Conservation (phyloP, 2,888 invertebrate species). For the Chymomyza amoena region DNA sequence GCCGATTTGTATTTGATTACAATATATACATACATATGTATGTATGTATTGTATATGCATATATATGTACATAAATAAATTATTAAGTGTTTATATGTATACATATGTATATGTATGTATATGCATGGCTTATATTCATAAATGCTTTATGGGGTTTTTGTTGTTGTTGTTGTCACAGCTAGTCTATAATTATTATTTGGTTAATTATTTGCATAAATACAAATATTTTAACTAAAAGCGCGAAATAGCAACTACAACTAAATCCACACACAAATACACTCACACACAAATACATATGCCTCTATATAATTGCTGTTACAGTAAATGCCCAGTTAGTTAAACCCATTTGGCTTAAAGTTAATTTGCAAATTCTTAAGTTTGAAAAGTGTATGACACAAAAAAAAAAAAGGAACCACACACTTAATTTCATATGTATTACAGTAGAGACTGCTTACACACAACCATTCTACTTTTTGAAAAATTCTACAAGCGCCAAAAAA, state of each 20-base stretch:
- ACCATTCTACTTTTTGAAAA: too few relatives aligned
- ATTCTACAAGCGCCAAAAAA: too few relatives aligned
- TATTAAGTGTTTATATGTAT: background rate
- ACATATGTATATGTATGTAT: background rate
- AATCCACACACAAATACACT: background rate
- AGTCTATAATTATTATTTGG: conserved; percentile 51
- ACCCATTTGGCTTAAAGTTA: background rate
- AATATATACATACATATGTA: conserved; percentile 27
- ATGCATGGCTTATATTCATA: conserved; percentile 18
- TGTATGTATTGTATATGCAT: conserved; percentile 8
- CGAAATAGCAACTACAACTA: conserved; percentile 33
- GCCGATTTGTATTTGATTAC: conserved; percentile 61
- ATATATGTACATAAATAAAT: background rate
- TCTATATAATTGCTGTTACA: background rate
- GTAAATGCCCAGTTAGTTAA: background rate
- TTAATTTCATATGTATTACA: background rate
- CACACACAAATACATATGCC: background rate
- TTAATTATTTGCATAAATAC: conserved; percentile 37
- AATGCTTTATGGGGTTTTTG: conserved; percentile 25
- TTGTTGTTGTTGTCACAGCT: conserved; percentile 16
- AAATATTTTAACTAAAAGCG: conserved; percentile 16
- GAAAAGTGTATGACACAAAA: background rate
- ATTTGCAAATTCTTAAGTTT: too few relatives aligned
- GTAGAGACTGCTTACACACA: background rate
- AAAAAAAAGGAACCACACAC: background rate